phyloP scores from a whole-genome alignment of 2,888 invertebrate species.

The Meganola albula region DNA sequence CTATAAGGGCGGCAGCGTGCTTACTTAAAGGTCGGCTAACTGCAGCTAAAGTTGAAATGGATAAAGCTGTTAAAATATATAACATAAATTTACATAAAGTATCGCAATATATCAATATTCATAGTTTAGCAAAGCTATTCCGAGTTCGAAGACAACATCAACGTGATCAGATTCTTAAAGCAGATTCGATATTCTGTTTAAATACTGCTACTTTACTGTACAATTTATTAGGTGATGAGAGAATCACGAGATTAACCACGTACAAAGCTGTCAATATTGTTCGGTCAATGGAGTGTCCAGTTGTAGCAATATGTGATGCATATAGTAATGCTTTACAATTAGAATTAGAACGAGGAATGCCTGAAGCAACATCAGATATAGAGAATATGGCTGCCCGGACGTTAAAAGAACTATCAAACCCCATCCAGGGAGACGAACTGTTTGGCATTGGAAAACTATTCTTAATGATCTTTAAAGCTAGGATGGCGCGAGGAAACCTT shows the following conservation, averaged over 20 bases:
- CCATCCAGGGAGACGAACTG: slow-evolving; percentile 61
- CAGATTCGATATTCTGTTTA: slow-evolving; percentile 58
- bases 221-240: slow-evolving; percentile 49
- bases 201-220: slow-evolving; percentile 56
- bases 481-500: slow-evolving; percentile 51
- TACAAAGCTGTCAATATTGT: slow-evolving; percentile 49
- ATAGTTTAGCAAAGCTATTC: slow-evolving; percentile 31
- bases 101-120: slow-evolving; percentile 40
- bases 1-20: slow-evolving; percentile 51
- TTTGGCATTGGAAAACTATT: slow-evolving; percentile 64
- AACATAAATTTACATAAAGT: slow-evolving; percentile 47
- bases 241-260: slow-evolving; percentile 43
- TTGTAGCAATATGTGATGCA: slow-evolving; percentile 62
- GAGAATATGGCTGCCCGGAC: slow-evolving; percentile 48
- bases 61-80: slow-evolving; percentile 51
- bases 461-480: slow-evolving; percentile 57
- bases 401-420: slow-evolving; percentile 42
- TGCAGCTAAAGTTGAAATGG: slow-evolving; percentile 47
- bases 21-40: slow-evolving; percentile 39
- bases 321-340: slow-evolving; percentile 67
- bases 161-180: slow-evolving; percentile 37
- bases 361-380: slow-evolving; percentile 50
- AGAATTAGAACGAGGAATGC: slow-evolving; percentile 55
- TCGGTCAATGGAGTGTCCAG: slow-evolving; percentile 50
- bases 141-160: slow-evolving; percentile 41